phyloP scores from a whole-genome alignment of 2,113 vertebrate genomes.

The Gasterosteus aculeatus region DNA sequence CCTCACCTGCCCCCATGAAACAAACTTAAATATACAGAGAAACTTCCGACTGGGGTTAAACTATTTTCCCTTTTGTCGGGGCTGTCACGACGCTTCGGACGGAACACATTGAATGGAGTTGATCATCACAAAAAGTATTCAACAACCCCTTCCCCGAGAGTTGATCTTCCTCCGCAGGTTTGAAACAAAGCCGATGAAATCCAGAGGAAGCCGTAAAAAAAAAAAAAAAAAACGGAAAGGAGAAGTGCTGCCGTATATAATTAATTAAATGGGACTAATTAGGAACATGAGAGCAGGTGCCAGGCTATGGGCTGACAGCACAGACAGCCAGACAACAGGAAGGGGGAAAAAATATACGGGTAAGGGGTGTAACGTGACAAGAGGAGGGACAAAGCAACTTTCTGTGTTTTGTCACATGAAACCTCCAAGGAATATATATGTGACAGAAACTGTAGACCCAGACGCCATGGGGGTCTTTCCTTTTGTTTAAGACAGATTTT shows the following conservation, averaged over 20 bases:
- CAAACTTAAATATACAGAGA: background rate
- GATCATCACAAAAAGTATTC: background rate
- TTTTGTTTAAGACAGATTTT: conserved; percentile 82
- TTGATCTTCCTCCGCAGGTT: conserved; percentile 49
- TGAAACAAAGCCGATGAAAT: conserved; percentile 69
- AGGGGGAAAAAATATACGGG: conserved; percentile 69
- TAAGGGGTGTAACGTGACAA: conserved; percentile 84
- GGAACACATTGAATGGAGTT: conserved; percentile 17
- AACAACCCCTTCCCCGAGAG: conserved; percentile 9
- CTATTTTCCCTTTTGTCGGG: background rate
- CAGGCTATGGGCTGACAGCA: conserved; percentile 88
- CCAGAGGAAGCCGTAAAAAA: conserved; percentile 47
- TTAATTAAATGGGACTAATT: conserved; percentile 95
- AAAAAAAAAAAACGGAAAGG: conserved; percentile 66
- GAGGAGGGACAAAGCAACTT: conserved; percentile 85
- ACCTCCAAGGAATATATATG: conserved; percentile 84
- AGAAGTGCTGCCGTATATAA: conserved; percentile 86
- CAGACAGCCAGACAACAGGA: conserved; percentile 84
- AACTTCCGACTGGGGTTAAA: background rate
- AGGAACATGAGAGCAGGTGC: conserved; percentile 92
- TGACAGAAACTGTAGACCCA: conserved; percentile 82
- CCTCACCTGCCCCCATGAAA: background rate
- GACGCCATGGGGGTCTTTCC: conserved; percentile 77
- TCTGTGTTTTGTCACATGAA: conserved; percentile 86
- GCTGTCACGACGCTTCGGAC: conserved; percentile 4